Percentiles rank a stretch among this genome's conserved stretches.
Evolutionary conservation across 2,888 invertebrate species (phyloP).

Genomic region (Graphium colonna): DNA sequence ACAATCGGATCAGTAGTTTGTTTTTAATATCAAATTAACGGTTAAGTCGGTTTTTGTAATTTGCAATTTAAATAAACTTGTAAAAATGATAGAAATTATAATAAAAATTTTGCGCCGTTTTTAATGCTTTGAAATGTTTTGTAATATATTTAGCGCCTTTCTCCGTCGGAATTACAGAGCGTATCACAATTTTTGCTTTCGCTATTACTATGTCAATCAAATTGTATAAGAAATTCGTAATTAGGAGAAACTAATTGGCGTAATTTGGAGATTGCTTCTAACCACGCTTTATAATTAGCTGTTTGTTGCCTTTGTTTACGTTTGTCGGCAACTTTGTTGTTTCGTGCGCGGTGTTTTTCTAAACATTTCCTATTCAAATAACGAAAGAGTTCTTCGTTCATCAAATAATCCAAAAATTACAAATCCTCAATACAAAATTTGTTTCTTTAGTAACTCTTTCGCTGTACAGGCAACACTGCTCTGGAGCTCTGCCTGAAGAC

Average conservation of each 20-base stretch:
- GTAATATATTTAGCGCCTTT: constrained; percentile 56
- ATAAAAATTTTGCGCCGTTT: constrained; percentile 13
- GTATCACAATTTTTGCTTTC: constrained; percentile 73
- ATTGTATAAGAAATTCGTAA: constrained; percentile 59
- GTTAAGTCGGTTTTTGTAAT: no score
- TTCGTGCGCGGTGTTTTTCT: no score
- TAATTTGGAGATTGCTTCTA: constrained; percentile 18
- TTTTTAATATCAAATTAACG: no score
- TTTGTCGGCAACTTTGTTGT: neutral
- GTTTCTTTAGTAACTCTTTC: no score
- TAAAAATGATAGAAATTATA: neutral
- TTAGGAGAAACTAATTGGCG: constrained; percentile 55
- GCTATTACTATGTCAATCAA: constrained; percentile 65
- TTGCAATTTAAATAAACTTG: no score
- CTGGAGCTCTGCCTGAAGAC: no score
- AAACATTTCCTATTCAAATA: no score
- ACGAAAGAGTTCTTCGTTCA: no score
- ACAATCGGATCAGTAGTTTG: no score
- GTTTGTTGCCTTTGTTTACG: constrained; percentile 12
- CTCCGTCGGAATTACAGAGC: constrained; percentile 67
- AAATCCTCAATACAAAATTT: no score
- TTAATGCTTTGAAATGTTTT: constrained; percentile 33
- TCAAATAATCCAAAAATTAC: no score
- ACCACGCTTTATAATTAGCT: constrained; percentile 15
- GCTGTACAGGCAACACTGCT: no score